Conservation (phyloP, 1,140 invertebrate species). For the Cherax quadricarinatus region DNA sequence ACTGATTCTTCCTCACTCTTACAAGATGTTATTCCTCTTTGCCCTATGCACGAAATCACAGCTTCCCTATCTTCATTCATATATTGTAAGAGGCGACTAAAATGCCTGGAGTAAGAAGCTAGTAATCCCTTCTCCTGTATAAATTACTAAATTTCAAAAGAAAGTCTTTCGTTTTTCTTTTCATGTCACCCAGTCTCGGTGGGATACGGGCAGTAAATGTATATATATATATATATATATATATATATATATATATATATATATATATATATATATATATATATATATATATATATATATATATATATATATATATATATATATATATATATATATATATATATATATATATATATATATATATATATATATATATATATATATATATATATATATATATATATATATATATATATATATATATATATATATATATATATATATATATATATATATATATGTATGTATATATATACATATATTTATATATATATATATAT, state of each 20-base stretch:
- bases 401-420: slow-evolving; percentile 42
- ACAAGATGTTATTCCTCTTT: too few species aligned
- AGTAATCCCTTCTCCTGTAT: too few species aligned
- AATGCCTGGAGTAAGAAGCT: too few species aligned
- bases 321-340: slow-evolving; percentile 42
- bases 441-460: slow-evolving; percentile 31
- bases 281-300: slow-evolving; percentile 38
- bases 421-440: slow-evolving; percentile 28
- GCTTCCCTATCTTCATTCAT: too few species aligned
- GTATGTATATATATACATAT: slow-evolving; percentile 20
- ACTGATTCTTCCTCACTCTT: too few species aligned
- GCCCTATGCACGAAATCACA: too few species aligned
- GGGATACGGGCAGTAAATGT: too few species aligned
- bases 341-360: slow-evolving; percentile 38
- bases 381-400: slow-evolving; percentile 36
- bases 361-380: slow-evolving; percentile 33
- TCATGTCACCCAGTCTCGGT: too few species aligned
- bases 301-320: slow-evolving; percentile 31
- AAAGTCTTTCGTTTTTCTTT: too few species aligned
- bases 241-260: slow-evolving; percentile 41
- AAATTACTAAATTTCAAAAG: too few species aligned
- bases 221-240: slow-evolving; percentile 21
- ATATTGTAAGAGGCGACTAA: too few species aligned
- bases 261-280: slow-evolving; percentile 41
- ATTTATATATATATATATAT: slow-evolving; percentile 23